Conservation (phyloP, 2,888 invertebrate genomes). For the Cremastinae sp. region DNA sequence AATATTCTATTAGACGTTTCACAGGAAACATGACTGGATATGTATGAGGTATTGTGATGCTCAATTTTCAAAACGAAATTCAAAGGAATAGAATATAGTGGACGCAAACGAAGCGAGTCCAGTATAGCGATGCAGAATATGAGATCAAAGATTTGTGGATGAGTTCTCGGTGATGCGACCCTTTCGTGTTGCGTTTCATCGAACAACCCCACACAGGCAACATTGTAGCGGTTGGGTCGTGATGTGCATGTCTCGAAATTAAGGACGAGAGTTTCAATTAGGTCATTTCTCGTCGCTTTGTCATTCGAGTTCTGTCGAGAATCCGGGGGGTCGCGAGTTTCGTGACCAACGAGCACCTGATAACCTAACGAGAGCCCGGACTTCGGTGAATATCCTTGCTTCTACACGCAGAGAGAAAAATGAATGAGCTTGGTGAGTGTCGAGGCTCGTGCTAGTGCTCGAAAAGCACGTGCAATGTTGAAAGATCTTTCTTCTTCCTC, state of each 20-base stretch:
- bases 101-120: not conserved
- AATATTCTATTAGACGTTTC: no score
- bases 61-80: no score
- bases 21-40: no score
- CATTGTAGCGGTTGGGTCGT: slow-evolving; percentile 8
- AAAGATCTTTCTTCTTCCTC: slow-evolving; percentile 29
- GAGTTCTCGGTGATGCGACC: slow-evolving; percentile 31
- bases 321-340: slow-evolving; percentile 28
- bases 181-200: slow-evolving; percentile 14
- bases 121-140: slow-evolving; percentile 12
- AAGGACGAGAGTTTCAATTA: slow-evolving; percentile 74
- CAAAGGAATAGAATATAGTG: not conserved
- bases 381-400: not conserved
- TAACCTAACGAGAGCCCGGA: slow-evolving; percentile 73
- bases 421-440: slow-evolving; percentile 11
- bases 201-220: slow-evolving; percentile 3
- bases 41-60: no score
- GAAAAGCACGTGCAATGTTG: slow-evolving; percentile 39
- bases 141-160: slow-evolving; percentile 38
- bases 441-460: slow-evolving; percentile 31
- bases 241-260: slow-evolving; percentile 29
- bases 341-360: slow-evolving; percentile 67
- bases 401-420: slow-evolving; percentile 26
- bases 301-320: slow-evolving; percentile 55
- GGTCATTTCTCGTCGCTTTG: slow-evolving; percentile 50